Percentiles rank a stretch among this genome's conserved stretches.
Conservation (phyloP, 2,113 vertebrate genomes). For the Microtus montanus region DNA sequence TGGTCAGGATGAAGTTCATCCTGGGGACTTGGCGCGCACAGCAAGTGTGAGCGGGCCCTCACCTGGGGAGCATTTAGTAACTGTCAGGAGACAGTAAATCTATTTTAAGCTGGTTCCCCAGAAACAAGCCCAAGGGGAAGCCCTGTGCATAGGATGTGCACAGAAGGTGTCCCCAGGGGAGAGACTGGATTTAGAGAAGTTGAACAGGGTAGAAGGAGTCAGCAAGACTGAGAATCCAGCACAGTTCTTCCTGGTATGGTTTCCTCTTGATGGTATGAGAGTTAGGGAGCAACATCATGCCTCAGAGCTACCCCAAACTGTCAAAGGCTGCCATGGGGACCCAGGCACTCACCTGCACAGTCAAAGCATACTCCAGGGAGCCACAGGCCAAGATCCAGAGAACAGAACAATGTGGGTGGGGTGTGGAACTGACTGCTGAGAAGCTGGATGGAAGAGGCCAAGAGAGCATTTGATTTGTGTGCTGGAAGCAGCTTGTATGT, state of each 20-base stretch:
- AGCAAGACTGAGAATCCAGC: not conserved
- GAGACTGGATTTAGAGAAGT: not conserved
- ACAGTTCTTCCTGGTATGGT: not conserved
- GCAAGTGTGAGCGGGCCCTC: not conserved
- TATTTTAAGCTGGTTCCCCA: conserved; percentile 2
- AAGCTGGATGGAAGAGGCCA: not conserved
- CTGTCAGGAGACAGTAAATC: not conserved
- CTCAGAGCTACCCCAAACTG: not conserved
- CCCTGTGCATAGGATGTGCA: not conserved
- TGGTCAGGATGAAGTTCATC: not conserved
- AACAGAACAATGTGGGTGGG: not conserved
- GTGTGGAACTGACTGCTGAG: not conserved
- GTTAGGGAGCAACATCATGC: not conserved
- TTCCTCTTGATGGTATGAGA: not conserved
- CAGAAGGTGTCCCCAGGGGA: not conserved
- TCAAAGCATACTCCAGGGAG: not conserved
- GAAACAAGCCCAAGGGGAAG: not conserved
- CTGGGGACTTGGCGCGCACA: not conserved
- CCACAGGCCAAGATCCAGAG: not conserved
- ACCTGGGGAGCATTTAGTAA: conserved; percentile 8
- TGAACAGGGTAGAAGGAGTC: no score
- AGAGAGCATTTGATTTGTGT: not conserved
- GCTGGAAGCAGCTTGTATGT: not conserved
- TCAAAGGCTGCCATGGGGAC: not conserved
- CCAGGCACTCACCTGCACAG: not conserved